Conservation (phyloP, 2,888 invertebrate species). For the Drosophila paranaensis region DNA sequence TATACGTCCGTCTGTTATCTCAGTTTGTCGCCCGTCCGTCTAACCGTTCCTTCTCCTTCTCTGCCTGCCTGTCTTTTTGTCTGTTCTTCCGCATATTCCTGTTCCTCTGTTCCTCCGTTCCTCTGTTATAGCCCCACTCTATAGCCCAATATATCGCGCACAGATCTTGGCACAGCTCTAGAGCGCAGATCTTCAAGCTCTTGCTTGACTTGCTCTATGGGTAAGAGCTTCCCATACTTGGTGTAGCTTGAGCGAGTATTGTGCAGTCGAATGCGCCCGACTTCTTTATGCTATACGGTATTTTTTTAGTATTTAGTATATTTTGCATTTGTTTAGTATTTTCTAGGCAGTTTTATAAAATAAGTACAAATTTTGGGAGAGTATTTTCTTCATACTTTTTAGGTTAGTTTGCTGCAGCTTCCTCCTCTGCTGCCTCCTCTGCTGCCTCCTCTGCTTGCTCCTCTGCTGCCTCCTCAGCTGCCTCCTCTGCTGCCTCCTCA, state of each 20-base stretch:
- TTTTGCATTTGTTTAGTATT: slow-evolving; percentile 20
- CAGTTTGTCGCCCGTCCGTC: neutral
- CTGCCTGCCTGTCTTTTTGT: neutral
- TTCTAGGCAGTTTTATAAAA: slow-evolving; percentile 56
- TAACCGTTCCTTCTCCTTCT: too few relatives aligned
- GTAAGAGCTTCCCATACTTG: neutral
- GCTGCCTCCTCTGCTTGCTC: neutral
- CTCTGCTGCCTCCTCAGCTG: neutral
- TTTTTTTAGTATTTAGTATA: slow-evolving; percentile 15
- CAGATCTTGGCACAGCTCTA: neutral
- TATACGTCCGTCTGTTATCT: too few relatives aligned
- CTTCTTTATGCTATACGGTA: neutral
- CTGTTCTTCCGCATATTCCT: neutral
- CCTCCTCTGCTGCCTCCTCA: neutral
- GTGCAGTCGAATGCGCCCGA: neutral
- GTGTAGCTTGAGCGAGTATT: neutral
- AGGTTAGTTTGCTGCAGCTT: slow-evolving; percentile 6
- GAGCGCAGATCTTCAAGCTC: neutral
- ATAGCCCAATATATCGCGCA: too few relatives aligned
- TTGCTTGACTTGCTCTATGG: neutral
- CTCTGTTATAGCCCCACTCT: too few relatives aligned
- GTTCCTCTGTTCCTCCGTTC: too few relatives aligned
- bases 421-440: neutral
- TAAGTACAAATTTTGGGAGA: slow-evolving; percentile 59
- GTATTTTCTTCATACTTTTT: slow-evolving; percentile 18